Percentiles rank a stretch among this genome's conserved stretches.
Evolutionary conservation across 2,797 vertebrate genomes (phyloP).

Genomic region (Anguilla obscura): DNA sequence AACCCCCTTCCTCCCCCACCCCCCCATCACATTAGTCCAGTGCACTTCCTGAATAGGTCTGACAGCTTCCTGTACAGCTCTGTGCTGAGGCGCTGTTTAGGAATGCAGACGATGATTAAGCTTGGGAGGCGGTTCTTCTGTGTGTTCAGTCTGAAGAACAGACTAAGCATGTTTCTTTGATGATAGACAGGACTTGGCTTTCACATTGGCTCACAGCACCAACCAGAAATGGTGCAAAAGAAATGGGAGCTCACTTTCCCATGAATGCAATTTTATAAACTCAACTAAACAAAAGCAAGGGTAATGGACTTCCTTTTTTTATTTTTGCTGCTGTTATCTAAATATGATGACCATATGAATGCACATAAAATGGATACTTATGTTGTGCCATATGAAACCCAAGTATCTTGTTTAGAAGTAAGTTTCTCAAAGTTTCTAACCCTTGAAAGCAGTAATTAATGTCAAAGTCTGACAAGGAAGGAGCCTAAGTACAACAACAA

Average conservation of each 20-base stretch:
- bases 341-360: not conserved
- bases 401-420: slow-evolving; percentile 43
- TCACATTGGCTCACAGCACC: not conserved
- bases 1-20: not conserved
- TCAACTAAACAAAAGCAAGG: not conserved
- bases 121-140: not conserved
- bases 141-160: not conserved
- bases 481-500: slow-evolving; percentile 47
- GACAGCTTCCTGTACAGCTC: slow-evolving; percentile 17
- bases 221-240: not conserved
- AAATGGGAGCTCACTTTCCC: not conserved
- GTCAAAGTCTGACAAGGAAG: slow-evolving; percentile 45
- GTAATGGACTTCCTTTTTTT: not conserved
- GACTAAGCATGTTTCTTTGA: not conserved
- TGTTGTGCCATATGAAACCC: not conserved
- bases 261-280: not conserved
- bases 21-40: not conserved
- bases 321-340: not conserved
- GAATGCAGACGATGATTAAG: slow-evolving; percentile 11
- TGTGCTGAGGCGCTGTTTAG: slow-evolving; percentile 7
- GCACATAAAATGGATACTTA: not conserved
- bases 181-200: not conserved
- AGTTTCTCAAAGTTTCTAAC: slow-evolving; percentile 49
- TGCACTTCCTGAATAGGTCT: slow-evolving; percentile 13
- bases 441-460: slow-evolving; percentile 56